phyloP scores from a whole-genome alignment of 2,113 vertebrate genomes.

The Cariama cristata region DNA sequence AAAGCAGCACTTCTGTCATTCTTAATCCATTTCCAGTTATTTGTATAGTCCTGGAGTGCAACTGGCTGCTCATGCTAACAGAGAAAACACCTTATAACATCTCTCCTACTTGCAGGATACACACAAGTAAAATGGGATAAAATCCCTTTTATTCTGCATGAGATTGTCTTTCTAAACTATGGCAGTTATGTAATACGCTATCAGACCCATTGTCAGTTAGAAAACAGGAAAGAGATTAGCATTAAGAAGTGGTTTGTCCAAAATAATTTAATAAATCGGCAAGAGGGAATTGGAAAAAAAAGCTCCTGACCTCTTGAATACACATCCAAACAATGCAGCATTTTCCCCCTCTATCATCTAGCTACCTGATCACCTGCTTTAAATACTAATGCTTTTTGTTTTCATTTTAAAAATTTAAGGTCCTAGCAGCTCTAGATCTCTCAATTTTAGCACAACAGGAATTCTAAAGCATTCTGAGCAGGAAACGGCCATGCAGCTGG shows the following conservation, averaged over 20 bases:
- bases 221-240: not conserved
- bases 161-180: not conserved
- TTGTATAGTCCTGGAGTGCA: not conserved
- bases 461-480: not conserved
- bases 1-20: not conserved
- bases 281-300: conserved; percentile 15
- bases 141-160: not conserved
- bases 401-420: not conserved
- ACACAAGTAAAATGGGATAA: not conserved
- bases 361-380: not conserved
- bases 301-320: not conserved
- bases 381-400: not conserved
- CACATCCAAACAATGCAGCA: not conserved
- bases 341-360: not conserved
- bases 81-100: not conserved
- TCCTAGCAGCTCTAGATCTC: not conserved
- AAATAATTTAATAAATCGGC: not conserved
- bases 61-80: not conserved
- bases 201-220: not conserved
- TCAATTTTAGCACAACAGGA: not conserved
- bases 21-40: not conserved
- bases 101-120: not conserved
- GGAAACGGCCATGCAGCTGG: not conserved
- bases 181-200: not conserved
- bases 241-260: conserved; percentile 1